Evolutionary conservation across 2,113 vertebrate genomes (phyloP).

Genomic region (Electrona antarctica): DNA sequence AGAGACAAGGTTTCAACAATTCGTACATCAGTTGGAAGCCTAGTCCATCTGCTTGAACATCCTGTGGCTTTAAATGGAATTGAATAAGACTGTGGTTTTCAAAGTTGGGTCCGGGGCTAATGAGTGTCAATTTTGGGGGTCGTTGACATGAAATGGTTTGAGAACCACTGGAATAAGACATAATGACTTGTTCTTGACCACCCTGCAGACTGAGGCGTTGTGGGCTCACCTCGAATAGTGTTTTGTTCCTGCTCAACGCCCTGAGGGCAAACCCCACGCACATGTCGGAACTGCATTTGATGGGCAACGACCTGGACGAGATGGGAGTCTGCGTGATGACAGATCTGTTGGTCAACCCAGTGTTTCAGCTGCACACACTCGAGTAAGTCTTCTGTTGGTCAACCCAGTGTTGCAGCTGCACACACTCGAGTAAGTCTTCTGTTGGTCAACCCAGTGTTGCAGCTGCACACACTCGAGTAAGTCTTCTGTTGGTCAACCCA

Average conservation of each 20-base stretch:
- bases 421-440: conserved; percentile 47
- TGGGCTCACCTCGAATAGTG: conserved; percentile 36
- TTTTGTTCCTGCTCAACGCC: conserved; percentile 41
- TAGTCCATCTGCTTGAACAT: too few relatives aligned
- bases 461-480: conserved; percentile 35
- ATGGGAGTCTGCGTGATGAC: conserved; percentile 1
- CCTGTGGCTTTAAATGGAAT: too few relatives aligned
- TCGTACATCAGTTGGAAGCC: too few relatives aligned
- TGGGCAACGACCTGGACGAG: conserved; percentile 55
- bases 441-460: conserved; percentile 32
- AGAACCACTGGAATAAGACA: neutral
- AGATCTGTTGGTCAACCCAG: conserved; percentile 34
- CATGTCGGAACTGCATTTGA: conserved; percentile 56
- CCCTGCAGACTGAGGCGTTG: conserved; percentile 56
- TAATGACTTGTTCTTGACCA: neutral
- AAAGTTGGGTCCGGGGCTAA: too few relatives aligned
- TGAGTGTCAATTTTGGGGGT: too few relatives aligned
- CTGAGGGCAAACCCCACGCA: conserved; percentile 44
- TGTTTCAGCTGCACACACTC: conserved; percentile 31
- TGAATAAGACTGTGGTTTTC: too few relatives aligned
- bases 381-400: conserved; percentile 56
- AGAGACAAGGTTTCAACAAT: too few relatives aligned
- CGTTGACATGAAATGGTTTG: too few relatives aligned
- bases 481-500: conserved; percentile 36
- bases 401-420: conserved; percentile 36